Evolutionary conservation across 2,113 vertebrate genomes (phyloP).

Genomic region (Oncorhynchus masou): DNA sequence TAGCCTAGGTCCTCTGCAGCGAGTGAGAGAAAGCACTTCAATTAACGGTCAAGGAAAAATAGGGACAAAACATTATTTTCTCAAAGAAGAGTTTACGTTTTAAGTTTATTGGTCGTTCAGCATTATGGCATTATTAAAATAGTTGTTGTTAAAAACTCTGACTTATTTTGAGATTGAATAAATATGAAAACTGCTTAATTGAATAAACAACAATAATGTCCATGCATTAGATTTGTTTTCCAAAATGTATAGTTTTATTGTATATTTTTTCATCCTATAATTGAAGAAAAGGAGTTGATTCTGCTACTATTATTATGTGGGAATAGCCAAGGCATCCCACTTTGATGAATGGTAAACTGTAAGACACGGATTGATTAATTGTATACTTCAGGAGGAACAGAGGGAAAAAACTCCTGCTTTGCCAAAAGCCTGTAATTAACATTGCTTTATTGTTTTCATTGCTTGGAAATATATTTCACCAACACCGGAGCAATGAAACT

Average conservation of each 20-base stretch:
- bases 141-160: too few relatives aligned
- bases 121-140: too few relatives aligned
- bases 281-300: background rate
- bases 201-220: background rate
- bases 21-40: slow-evolving; percentile 35
- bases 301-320: background rate
- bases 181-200: too few relatives aligned
- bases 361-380: background rate
- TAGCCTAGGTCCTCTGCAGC: slow-evolving; percentile 25
- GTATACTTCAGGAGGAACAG: too few relatives aligned
- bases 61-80: background rate
- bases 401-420: too few relatives aligned
- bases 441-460: too few relatives aligned
- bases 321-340: background rate
- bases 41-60: slow-evolving; percentile 32
- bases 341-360: background rate
- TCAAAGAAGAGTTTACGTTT: background rate
- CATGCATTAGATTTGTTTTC: background rate
- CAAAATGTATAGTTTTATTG: background rate
- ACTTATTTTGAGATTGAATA: too few relatives aligned
- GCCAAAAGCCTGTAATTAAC: too few relatives aligned
- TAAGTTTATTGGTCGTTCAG: too few relatives aligned
- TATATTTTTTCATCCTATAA: background rate
- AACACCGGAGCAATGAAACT: too few relatives aligned
- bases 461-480: too few relatives aligned